Evolutionary conservation across 2,113 vertebrate species (phyloP), one percentile per base, ranked within the genome.

Genomic region (Cyanocitta stelleri): DNA sequence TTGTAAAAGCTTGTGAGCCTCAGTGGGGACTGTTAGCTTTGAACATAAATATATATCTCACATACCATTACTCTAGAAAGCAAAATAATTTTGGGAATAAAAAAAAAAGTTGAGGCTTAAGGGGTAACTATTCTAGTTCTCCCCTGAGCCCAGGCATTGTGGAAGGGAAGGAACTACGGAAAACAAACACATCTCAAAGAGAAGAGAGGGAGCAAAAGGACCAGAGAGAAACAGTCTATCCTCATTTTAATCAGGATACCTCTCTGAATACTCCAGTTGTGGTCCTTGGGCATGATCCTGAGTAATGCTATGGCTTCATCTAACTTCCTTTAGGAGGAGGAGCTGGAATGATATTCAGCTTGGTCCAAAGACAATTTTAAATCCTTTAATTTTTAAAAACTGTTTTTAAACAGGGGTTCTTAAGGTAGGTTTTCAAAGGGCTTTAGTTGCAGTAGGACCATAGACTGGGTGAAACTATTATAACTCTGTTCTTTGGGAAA

Each of bases 361-460:
- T 2, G 21, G 37, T 56, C n/a, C 0, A 0, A 73, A 82, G 37
- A n/a, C 8, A 24, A 21, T 81, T 86, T 61, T 33, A 68, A 3
- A 75, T 12, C n/a, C 20, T 43, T 87, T 58, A 46, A 54, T 24
- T 87, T 55, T 51, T 30, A 51, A 84, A 93, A 80, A 7, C 9
- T 52, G 24, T 30, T 59, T 87, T 72, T 56, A 79, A 75, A 39
- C 52, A 43, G 18, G n/a, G 9, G 5, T 55, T 44, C 10, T 81
- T 52, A 52, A 80, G 7, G 3, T 27, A 49, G 5, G 2, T 49
- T 93, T 95, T 67, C 19, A 71, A 59, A 72, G 19, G 39, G 24
- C 22, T 75, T 93, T 82, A 46, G 56, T 22, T 85, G 20, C 20
- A 87, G 44, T 41, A 72, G 21, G 27, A n/a, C 16, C 6, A 10